phyloP scores from a whole-genome alignment of 2,113 vertebrate genomes.

The Petrocephalus zakoni region DNA sequence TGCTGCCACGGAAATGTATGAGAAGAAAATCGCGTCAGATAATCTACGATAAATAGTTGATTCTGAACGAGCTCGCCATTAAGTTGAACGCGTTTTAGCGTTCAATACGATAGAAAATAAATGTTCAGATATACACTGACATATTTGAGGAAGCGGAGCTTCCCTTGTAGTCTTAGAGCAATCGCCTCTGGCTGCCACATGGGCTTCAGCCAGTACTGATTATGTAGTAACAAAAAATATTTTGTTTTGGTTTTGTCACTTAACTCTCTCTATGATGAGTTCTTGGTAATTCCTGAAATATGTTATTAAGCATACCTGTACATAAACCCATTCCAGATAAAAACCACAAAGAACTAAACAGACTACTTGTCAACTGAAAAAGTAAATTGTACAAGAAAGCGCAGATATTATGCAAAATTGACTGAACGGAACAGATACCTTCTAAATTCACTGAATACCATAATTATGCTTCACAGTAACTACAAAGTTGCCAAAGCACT shows the following conservation, averaged over 20 bases:
- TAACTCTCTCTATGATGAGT: not conserved
- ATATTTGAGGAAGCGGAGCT: too few relatives aligned
- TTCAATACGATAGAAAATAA: too few relatives aligned
- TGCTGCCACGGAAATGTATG: too few relatives aligned
- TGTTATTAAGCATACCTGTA: not conserved
- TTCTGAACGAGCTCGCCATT: too few relatives aligned
- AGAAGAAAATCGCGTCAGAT: too few relatives aligned
- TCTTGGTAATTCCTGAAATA: not conserved
- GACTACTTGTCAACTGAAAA: not conserved
- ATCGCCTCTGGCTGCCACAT: too few relatives aligned
- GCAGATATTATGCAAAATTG: not conserved
- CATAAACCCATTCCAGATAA: not conserved
- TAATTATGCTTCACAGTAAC: not conserved
- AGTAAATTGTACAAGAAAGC: not conserved
- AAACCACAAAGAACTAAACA: not conserved
- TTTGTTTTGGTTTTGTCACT: not conserved
- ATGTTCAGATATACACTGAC: too few relatives aligned
- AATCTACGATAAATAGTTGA: too few relatives aligned
- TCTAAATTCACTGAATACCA: not conserved
- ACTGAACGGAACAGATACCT: not conserved
- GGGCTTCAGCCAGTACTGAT: not conserved
- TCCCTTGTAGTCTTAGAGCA: too few relatives aligned
- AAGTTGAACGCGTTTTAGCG: too few relatives aligned
- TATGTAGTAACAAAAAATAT: not conserved
- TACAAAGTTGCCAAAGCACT: not conserved